Conservation (phyloP, 2,888 invertebrate species). For the Chaetogeoica ovagalla region DNA sequence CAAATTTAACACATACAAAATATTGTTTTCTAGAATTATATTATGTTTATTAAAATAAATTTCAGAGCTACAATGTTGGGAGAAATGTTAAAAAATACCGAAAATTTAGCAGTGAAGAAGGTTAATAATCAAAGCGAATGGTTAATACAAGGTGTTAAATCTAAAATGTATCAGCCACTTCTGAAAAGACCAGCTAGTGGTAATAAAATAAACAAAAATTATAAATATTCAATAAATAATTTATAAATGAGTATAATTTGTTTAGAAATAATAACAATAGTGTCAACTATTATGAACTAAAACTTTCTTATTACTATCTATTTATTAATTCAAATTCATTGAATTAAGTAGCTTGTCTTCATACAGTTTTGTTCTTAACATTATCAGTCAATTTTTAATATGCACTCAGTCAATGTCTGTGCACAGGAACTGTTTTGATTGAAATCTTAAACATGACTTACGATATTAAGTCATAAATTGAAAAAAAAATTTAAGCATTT, state of each 20-base stretch:
- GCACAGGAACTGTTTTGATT: conserved; percentile 31
- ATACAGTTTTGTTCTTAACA: conserved; percentile 22
- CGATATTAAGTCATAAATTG: background rate
- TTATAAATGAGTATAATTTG: background rate
- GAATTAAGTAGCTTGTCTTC: background rate
- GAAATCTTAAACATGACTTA: conserved; percentile 24
- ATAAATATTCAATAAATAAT: no score
- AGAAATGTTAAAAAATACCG: conserved; percentile 62
- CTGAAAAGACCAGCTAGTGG: conserved; percentile 77
- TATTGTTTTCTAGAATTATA: conserved; percentile 16
- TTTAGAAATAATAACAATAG: conserved; percentile 10
- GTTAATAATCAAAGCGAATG: conserved; percentile 64
- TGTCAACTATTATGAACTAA: background rate
- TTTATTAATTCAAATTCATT: conserved; percentile 9
- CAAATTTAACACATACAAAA: conserved; percentile 6
- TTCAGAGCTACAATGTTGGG: conserved; percentile 64
- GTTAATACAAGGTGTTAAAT: conserved; percentile 64
- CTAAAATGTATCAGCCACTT: conserved; percentile 73
- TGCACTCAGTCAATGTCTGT: conserved; percentile 8
- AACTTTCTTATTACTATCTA: background rate
- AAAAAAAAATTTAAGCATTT: background rate
- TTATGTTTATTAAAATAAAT: conserved; percentile 48
- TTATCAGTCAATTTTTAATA: conserved; percentile 39
- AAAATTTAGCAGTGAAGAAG: conserved; percentile 56
- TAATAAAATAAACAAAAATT: conserved; percentile 61